Base-by-base conservation (phyloP, 2,113 vertebrate genomes). In the Podiceps cristatus region DNA sequence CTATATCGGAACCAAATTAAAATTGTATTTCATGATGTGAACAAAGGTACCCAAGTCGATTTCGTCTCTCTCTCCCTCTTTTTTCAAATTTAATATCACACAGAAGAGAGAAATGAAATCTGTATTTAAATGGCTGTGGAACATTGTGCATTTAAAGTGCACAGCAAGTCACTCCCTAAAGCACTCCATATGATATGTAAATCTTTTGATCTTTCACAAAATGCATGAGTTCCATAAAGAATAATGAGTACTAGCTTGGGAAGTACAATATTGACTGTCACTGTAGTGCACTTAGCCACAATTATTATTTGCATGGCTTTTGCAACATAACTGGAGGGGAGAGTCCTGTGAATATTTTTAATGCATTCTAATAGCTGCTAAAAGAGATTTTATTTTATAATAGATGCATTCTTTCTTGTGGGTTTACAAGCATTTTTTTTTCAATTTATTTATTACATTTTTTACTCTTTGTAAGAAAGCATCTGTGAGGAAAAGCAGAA, bases 151-250 rank as follows among this genome's bases (percentile, higher is more conserved):
- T 98, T 98, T 98, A 97, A 98, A 98, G 97, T 96, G 95, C 98
- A 98, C 98, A 98, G 98, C 98, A 98, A 98, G 98, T 98, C 96
- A 96, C 98, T 97, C 98, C 98, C 98, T 98, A 97, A 98, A 98
- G 98, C 98, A 98, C 98, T 98, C 98, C 97, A 97, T 98, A 98
- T 98, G 98, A 98, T 98, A 98, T 98, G 98, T 98, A 98, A 98
- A 98, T 98, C 98, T 98, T 98, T 98, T 98, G 98, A 98, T 98
- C 98, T 98, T 97, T 95, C 98, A 97, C 97, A 98, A 98, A 98
- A 98, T 96, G 97, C 97, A 98, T 97, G 95, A 98, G 97, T 98
- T 97, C 97, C 95, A 90, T 98, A 97, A 98, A 98, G 98, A 98
- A 98, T 98, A 98, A 98, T 97, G 97, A 98, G 92, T 97, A 88